These are phyloP conservation scores for Poecile atricapillus DNA, from an alignment of 2,113 vertebrate genomes.

Conservation along the genomic window DNA sequence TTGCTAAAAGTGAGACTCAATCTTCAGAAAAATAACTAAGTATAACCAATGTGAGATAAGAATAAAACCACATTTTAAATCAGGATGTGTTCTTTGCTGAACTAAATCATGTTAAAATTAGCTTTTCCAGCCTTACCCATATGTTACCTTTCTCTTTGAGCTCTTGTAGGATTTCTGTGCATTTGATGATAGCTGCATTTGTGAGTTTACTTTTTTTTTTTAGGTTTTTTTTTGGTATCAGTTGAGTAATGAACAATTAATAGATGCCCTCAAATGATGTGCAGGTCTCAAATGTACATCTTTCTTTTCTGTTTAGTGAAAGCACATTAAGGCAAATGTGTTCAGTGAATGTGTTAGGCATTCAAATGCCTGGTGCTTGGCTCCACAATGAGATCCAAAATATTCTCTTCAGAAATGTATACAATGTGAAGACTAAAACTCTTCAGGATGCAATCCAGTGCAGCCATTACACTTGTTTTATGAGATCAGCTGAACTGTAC, in stretches of 20 bases:
- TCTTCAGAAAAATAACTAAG: slow-evolving; percentile 46
- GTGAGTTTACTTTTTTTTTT: neutral
- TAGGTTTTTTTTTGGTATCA: neutral
- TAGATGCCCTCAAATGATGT: neutral
- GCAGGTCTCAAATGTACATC: neutral
- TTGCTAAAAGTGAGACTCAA: slow-evolving; percentile 3
- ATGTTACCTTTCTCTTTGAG: slow-evolving; percentile 57
- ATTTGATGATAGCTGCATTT: neutral
- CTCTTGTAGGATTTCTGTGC: neutral
- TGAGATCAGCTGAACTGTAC: neutral
- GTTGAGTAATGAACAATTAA: neutral
- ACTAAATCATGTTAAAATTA: slow-evolving; percentile 56
- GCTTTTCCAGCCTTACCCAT: slow-evolving; percentile 46
- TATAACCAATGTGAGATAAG: slow-evolving; percentile 43
- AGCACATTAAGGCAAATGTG: neutral
- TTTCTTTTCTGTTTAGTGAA: neutral
- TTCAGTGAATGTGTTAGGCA: neutral
- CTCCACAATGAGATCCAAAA: neutral
- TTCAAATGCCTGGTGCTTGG: neutral
- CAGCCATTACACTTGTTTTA: neutral
- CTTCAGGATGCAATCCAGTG: neutral
- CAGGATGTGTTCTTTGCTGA: slow-evolving; percentile 48
- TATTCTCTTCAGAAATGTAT: neutral
- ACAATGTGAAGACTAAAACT: neutral
- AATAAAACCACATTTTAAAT: slow-evolving; percentile 52